These are phyloP conservation scores for Phoxinus phoxinus DNA, from an alignment of 2,113 vertebrate species.

Conservation along the genomic window DNA sequence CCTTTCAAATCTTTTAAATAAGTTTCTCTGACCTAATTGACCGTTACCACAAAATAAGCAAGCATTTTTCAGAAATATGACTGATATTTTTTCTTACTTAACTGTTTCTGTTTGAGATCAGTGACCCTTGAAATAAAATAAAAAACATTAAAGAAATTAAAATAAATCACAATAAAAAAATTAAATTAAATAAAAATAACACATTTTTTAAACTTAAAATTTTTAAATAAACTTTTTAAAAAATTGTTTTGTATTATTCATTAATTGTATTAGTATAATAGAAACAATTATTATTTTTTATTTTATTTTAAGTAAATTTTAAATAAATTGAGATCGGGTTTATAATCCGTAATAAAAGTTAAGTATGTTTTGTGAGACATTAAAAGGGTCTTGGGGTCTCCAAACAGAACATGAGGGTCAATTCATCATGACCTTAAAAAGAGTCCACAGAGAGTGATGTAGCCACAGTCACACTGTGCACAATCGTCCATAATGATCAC, in stretches of 20 bases:
- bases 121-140: neutral
- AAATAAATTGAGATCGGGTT: neutral
- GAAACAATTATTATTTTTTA: too few relatives aligned
- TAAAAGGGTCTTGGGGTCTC: neutral
- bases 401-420: neutral
- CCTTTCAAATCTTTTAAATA: neutral
- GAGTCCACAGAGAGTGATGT: neutral
- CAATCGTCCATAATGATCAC: conserved; percentile 31
- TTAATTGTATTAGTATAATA: too few relatives aligned
- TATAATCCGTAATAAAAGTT: neutral
- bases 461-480: conserved; percentile 18
- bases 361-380: neutral
- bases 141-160: neutral
- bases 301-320: too few relatives aligned
- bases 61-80: too few relatives aligned
- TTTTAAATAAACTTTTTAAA: too few relatives aligned
- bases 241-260: too few relatives aligned
- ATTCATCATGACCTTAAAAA: conserved; percentile 9
- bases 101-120: neutral
- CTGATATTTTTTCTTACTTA: neutral
- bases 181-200: too few relatives aligned
- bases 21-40: neutral
- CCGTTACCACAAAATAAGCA: neutral
- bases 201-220: too few relatives aligned
- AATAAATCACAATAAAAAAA: neutral